Evolutionary conservation across 1,140 invertebrate species (phyloP), one percentile per base, ranked within the genome.

Genomic region (Harpegnathos saltator): DNA sequence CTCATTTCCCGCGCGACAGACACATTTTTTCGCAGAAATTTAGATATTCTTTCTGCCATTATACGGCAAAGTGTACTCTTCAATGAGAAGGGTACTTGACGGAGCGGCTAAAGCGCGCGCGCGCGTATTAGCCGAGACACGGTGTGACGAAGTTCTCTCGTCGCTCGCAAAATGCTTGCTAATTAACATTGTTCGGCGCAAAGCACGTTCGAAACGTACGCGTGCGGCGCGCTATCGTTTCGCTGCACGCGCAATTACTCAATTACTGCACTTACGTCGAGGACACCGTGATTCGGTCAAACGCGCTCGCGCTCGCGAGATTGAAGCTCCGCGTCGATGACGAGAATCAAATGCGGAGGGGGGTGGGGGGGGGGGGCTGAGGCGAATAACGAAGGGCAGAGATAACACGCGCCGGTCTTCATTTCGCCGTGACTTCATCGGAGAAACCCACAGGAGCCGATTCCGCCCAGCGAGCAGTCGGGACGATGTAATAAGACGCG

Each of bases 181-280:
- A 82, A 84, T 86, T 88, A 86, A 68, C 69, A 75, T 61, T 63
- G 59, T 86, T 75, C 54, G 56, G 56, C 62, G 50, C 48, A 44
- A 66, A 58, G 48, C 78, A 85, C 75, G 65, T 77, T 85, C 59
- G 54, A 85, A 85, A 87, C n/a, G 65, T 83, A 71, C 80, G 68
- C 48, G 73, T 84, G 68, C 48, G 73, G 52, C 56, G 48, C 58
- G 62, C 44, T 80, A 80, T 80, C 74, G 33, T 73, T 50, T 59
- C 50, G 63, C n/a, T 15, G n/a, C n/a, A 33, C 24, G 71, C 68
- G 58, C 22, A 33, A 66, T 83, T 73, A 83, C 66, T 87, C 85
- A 59, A 78, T 87, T 85, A 80, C 59, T 56, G 29, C 73, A 86
- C 54, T 86, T 83, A 78, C n/a, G 54, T 69, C 29, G 73, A 74